Evolutionary conservation across 2,888 invertebrate species (phyloP).

Genomic region (Apamea crenata): DNA sequence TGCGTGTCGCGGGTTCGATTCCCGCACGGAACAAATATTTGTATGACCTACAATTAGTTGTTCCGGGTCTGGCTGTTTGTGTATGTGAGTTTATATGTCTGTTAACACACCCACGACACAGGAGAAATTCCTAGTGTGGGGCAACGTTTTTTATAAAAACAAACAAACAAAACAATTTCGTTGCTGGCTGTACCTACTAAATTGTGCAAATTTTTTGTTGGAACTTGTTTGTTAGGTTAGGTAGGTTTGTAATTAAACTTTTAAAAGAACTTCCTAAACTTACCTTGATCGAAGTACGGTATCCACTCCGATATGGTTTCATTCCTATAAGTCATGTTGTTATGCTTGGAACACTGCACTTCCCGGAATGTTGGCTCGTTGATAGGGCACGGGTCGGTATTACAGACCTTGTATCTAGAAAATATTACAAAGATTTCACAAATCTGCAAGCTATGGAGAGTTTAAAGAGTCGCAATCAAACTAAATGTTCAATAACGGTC

Average conservation of each 20-base stretch:
- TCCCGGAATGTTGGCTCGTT: constrained; percentile 93
- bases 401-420: constrained; percentile 94
- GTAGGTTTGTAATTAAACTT: not conserved
- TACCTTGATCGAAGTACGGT: constrained; percentile 94
- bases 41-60: too few species aligned
- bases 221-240: not conserved
- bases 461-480: constrained; percentile 2
- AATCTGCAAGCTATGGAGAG: not conserved
- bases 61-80: too few species aligned
- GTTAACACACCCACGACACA: too few species aligned
- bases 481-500: constrained; percentile 1
- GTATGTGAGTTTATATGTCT: too few species aligned
- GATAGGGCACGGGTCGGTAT: constrained; percentile 93
- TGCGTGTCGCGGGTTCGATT: too few species aligned
- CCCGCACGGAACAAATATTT: too few species aligned
- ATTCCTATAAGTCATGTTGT: constrained; percentile 92
- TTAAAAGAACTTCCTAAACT: constrained; percentile 6
- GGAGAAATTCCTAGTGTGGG: too few species aligned
- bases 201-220: not conserved
- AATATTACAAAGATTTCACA: constrained; percentile 25
- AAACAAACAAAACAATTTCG: too few species aligned
- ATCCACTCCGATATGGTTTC: constrained; percentile 92
- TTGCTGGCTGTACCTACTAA: not conserved
- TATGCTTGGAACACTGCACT: constrained; percentile 93
- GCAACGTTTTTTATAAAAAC: too few species aligned